Conservation (phyloP, 2,797 vertebrate genomes). For the Centroberyx gerrardi region DNA sequence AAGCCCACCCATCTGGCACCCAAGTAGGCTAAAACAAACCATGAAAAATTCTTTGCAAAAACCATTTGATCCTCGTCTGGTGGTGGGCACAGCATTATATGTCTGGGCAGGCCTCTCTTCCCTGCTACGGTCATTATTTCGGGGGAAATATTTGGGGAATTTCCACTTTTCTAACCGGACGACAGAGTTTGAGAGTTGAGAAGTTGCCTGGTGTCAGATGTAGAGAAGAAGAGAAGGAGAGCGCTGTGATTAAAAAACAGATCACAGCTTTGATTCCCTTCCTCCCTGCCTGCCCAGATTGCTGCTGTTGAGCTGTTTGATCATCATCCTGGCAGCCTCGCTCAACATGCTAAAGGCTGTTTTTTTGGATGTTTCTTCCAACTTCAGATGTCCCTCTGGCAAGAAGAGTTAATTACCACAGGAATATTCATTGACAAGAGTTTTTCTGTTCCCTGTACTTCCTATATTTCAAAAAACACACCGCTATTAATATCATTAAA, state of each 20-base stretch:
- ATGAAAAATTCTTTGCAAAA: background rate
- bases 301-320: conserved; percentile 80
- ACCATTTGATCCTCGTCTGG: conserved; percentile 22
- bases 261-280: conserved; percentile 80
- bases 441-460: conserved; percentile 46
- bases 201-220: conserved; percentile 78
- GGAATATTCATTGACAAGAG: conserved; percentile 69
- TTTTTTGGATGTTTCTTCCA: conserved; percentile 61
- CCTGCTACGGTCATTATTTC: conserved; percentile 60
- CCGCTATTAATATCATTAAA: conserved; percentile 69
- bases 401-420: conserved; percentile 64
- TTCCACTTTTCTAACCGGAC: conserved; percentile 70
- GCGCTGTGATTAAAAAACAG: conserved; percentile 84
- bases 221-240: conserved; percentile 61
- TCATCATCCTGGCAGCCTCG: conserved; percentile 68
- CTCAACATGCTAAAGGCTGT: conserved; percentile 65
- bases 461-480: conserved; percentile 17
- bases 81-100: conserved; percentile 36
- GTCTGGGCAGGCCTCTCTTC: conserved; percentile 49
- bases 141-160: conserved; percentile 73
- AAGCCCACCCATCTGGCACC: background rate
- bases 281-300: conserved; percentile 72
- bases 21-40: conserved; percentile 17
- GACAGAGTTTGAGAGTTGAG: conserved; percentile 72
- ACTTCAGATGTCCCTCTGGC: conserved; percentile 64